phyloP scores from a whole-genome alignment of 2,113 vertebrate genomes.

The Formicarius rufipectus region DNA sequence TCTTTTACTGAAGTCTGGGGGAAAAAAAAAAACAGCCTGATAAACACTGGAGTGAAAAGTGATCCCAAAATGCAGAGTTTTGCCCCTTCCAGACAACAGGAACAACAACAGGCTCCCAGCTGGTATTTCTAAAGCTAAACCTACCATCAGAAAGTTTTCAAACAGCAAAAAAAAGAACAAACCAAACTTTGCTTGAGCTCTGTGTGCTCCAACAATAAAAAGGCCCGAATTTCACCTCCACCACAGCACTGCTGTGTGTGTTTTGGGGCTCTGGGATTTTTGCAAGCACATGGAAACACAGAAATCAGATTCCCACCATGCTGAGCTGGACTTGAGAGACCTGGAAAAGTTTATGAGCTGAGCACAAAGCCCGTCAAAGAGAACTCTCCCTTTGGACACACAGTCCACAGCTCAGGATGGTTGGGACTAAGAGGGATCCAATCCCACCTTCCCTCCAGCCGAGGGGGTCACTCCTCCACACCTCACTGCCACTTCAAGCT shows the following conservation, averaged over 20 bases:
- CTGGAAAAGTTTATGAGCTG: background rate
- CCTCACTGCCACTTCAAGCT: background rate
- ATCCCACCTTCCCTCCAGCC: fast-evolving
- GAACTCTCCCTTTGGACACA: background rate
- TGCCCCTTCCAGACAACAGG: background rate
- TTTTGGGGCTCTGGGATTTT: fast-evolving
- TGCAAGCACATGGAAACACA: background rate
- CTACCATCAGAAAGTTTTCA: background rate
- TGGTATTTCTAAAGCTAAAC: background rate
- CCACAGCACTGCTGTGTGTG: background rate
- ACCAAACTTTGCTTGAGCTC: background rate
- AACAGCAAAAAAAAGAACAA: background rate
- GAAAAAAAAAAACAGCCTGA: background rate
- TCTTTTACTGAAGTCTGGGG: background rate
- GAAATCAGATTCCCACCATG: too few relatives aligned
- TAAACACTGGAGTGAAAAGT: background rate
- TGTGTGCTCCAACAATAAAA: background rate
- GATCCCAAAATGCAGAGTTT: background rate
- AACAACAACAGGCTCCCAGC: background rate
- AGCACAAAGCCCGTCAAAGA: background rate
- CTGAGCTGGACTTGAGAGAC: too few relatives aligned
- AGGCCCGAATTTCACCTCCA: background rate
- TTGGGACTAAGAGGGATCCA: fast-evolving
- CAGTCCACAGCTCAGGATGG: background rate
- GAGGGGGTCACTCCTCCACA: background rate